phyloP scores from a whole-genome alignment of 2,797 vertebrate genomes.

The Bradypus variegatus region DNA sequence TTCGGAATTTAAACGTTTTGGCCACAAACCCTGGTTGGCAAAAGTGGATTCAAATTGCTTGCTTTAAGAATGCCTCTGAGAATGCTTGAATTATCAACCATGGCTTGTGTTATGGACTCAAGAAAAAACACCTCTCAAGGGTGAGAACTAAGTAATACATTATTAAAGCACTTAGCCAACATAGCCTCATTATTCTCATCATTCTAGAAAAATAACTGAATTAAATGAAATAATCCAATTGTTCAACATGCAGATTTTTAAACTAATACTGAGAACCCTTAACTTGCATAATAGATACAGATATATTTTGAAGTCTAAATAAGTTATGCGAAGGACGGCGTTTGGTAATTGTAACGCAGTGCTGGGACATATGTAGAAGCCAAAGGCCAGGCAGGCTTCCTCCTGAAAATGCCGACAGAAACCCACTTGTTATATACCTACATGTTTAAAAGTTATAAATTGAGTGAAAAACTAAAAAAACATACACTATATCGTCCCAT shows the following conservation, averaged over 20 bases:
- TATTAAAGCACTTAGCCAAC: not conserved
- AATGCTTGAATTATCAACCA: not conserved
- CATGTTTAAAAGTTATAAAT: no score
- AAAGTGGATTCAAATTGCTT: not conserved
- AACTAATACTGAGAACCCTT: not conserved
- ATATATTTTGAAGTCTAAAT: accelerated
- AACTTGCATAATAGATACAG: not conserved
- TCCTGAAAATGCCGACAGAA: not conserved
- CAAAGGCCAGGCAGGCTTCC: accelerated
- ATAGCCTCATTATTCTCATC: not conserved
- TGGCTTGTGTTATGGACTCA: not conserved
- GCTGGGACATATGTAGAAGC: not conserved
- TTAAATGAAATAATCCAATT: not conserved
- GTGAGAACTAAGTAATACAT: not conserved
- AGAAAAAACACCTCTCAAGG: not conserved
- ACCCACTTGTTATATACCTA: not conserved
- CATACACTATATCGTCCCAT: not conserved
- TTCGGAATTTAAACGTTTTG: not conserved
- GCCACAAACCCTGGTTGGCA: not conserved
- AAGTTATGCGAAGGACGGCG: accelerated
- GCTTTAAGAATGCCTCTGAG: not conserved
- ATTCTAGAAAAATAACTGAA: not conserved
- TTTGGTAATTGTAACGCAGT: not conserved
- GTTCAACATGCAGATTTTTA: not conserved
- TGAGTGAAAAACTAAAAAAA: not conserved